Conservation (phyloP, 2,797 vertebrate genomes). For the Rhinella marina region DNA sequence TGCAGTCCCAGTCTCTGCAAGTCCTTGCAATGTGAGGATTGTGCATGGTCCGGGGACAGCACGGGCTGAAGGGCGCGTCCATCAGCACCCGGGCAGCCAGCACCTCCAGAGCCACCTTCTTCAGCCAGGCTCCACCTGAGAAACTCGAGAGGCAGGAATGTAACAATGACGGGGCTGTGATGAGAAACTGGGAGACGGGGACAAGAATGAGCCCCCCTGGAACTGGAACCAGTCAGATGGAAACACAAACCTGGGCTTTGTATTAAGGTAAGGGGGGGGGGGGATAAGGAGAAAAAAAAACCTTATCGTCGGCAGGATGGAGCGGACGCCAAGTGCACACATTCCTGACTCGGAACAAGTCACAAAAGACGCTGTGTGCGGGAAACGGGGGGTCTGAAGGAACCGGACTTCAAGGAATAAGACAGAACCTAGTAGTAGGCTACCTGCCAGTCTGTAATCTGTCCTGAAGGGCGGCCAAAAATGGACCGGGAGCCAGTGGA, state of each 20-base stretch:
- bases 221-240: constrained; percentile 43
- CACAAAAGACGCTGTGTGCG: constrained; percentile 46
- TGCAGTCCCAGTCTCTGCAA: constrained; percentile 27
- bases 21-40: constrained; percentile 43
- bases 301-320: constrained; percentile 16
- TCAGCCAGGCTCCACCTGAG: constrained; percentile 50
- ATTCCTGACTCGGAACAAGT: constrained; percentile 37
- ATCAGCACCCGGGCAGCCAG: constrained; percentile 47
- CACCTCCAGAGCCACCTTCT: constrained; percentile 48
- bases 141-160: constrained; percentile 54
- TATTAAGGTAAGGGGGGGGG: not conserved
- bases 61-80: constrained; percentile 52
- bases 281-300: not conserved
- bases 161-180: constrained; percentile 57
- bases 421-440: constrained; percentile 11
- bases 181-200: constrained; percentile 35
- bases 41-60: constrained; percentile 30
- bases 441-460: not conserved
- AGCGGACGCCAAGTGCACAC: constrained; percentile 35
- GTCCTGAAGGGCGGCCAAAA: not conserved
- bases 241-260: constrained; percentile 60
- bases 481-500: not conserved
- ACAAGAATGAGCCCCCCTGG: constrained; percentile 11
- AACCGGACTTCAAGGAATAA: not conserved
- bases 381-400: not conserved